Evolutionary conservation across 64 coral and sea anemone species (phyloP).

Genomic region (Montipora foliosa): DNA sequence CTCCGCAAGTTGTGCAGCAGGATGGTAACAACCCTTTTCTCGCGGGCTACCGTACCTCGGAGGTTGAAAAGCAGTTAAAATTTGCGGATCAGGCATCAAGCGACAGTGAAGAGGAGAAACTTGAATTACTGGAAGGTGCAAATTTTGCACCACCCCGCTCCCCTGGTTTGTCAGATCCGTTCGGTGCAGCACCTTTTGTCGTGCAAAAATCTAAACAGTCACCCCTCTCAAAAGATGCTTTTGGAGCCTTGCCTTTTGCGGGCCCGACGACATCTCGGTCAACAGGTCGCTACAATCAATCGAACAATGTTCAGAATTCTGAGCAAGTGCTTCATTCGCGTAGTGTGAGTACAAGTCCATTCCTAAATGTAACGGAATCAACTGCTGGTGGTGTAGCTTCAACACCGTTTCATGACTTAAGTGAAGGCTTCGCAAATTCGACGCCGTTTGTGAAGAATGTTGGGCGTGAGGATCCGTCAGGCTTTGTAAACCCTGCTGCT

Average conservation of each 20-base stretch:
- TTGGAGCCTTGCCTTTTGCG: conserved; percentile 55
- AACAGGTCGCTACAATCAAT: conserved; percentile 1
- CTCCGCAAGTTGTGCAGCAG: conserved; percentile 2
- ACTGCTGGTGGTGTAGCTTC: neutral
- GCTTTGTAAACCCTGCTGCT: conserved; percentile 50
- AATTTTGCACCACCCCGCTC: conserved; percentile 37
- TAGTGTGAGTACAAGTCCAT: neutral
- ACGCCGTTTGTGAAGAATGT: conserved; percentile 28
- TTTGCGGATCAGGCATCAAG: conserved; percentile 19
- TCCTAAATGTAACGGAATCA: neutral
- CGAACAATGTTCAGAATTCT: neutral
- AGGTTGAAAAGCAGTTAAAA: conserved; percentile 5
- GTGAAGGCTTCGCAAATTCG: neutral
- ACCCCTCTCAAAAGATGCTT: conserved; percentile 39
- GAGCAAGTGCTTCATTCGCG: neutral
- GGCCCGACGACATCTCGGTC: neutral
- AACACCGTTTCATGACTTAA: conserved; percentile 30
- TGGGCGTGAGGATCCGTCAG: conserved; percentile 37
- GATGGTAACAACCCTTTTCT: conserved; percentile 38
- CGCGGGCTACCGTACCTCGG: conserved; percentile 4
- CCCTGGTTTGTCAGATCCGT: conserved; percentile 54
- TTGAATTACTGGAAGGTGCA: neutral
- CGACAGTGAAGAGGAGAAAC: conserved; percentile 26
- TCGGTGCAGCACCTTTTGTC: conserved; percentile 58
- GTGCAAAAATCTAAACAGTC: conserved; percentile 25